These are phyloP conservation scores for Syrmaticus mikado DNA, from an alignment of 2,113 vertebrate genomes.

Conservation along the genomic window DNA sequence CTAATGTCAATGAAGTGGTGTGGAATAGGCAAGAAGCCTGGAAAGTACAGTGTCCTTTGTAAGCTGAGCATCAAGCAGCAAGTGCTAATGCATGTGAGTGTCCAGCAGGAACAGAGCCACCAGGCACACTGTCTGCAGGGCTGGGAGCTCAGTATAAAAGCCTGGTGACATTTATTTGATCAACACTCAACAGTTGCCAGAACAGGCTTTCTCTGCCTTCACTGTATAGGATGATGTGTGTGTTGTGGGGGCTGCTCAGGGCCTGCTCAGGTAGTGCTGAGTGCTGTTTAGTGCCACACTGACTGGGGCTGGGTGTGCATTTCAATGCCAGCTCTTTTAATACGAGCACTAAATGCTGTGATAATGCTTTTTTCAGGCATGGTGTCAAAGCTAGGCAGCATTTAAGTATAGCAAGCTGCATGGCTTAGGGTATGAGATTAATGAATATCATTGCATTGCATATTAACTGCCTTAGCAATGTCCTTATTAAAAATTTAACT, in stretches of 20 bases:
- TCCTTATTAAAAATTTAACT: conserved; percentile 44
- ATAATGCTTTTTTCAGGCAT: not conserved
- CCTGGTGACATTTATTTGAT: conserved; percentile 51
- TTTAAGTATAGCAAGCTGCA: not conserved
- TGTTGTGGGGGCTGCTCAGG: not conserved
- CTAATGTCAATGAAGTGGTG: not conserved
- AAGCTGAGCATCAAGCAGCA: not conserved
- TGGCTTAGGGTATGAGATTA: not conserved
- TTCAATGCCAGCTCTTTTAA: conserved; percentile 29
- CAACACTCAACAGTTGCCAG: conserved; percentile 30
- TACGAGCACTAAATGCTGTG: not conserved
- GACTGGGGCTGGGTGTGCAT: not conserved
- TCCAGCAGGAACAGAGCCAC: conserved; percentile 22
- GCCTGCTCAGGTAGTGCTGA: not conserved
- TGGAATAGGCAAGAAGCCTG: not conserved
- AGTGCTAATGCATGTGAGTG: conserved; percentile 38
- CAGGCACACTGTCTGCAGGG: not conserved
- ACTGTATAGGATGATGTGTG: not conserved
- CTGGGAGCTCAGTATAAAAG: not conserved
- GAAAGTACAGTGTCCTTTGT: conserved; percentile 17
- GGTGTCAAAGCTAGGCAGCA: not conserved
- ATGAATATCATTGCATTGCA: not conserved
- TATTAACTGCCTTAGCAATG: conserved; percentile 11
- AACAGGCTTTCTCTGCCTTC: conserved; percentile 22
- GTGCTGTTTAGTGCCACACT: not conserved